Base-by-base conservation (phyloP, 2,888 invertebrate genomes). In the Pedicia rivosa region DNA sequence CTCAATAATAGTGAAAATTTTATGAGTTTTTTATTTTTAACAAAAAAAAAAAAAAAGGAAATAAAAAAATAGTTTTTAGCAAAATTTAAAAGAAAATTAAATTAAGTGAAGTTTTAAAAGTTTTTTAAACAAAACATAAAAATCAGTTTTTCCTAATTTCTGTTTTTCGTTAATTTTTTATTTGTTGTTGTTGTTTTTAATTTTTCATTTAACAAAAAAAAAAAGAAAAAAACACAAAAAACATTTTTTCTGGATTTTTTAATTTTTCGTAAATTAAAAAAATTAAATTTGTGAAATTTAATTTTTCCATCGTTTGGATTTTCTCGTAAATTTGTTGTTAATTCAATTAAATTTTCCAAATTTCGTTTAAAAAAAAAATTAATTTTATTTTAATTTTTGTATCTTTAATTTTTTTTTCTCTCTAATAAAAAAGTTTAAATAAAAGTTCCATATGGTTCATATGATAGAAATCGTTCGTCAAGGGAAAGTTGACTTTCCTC, bases 391-490 rank as follows among this genome's bases (percentile, higher is more conserved):
- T 8, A 29, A 8, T 8, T 29, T 29, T 29, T 29, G 4, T 14
- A 13, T 28, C 4, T 28, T 28, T 28, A 13, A 14, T 29, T 29
- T 16, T 29, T 16, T 29, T 29, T 6, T 10, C 7, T 15, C 6
- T 29, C 9, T 29, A 15, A 15, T 15, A n/a, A 3, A 12, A 12
- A 27, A 12, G 12, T 27, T 26, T 30, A 32, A 20, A 34, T 44
- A 46, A 65, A 60, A 67, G 65, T 70, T 72, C 75, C 78, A 75
- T 78, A 78, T 78, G 78, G 78, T 78, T 72, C 78, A 78, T 66
- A 75, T 77, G 67, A 73, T 78, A 65, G 76, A 78, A 68, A 71
- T 76, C 64, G 77, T 77, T 66, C 76, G 74, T 68, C 76, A 77
- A 70, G 75, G 72, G 66, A 74, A 74, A 63, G 74, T 75, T 71